Conservation (phyloP, 2,888 invertebrate species). For the Cheilosia vernalis region DNA sequence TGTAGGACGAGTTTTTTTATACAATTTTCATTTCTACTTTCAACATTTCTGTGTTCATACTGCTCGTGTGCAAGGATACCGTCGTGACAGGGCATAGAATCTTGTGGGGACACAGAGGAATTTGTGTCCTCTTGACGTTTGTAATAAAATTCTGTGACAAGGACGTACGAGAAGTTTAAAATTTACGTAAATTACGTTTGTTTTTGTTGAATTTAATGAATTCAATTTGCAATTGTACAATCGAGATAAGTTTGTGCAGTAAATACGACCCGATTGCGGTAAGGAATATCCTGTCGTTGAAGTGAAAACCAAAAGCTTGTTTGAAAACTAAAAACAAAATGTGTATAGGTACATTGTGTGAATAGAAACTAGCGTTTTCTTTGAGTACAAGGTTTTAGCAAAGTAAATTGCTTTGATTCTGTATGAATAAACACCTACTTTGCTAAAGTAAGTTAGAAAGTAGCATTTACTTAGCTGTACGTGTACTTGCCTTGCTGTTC, state of each 20-base stretch:
- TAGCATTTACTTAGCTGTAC: too few species aligned
- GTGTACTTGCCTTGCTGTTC: too few species aligned
- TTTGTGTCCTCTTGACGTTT: slow-evolving; percentile 2
- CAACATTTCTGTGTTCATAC: not conserved
- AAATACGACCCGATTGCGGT: not conserved
- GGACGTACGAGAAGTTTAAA: slow-evolving; percentile 15
- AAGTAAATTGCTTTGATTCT: too few species aligned
- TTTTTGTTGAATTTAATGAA: slow-evolving; percentile 20
- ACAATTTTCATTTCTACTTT: slow-evolving; percentile 8
- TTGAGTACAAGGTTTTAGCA: too few species aligned
- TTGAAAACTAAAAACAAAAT: too few species aligned
- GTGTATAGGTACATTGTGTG: too few species aligned
- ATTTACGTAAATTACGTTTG: slow-evolving; percentile 14
- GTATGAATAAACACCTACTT: too few species aligned
- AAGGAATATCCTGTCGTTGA: too few species aligned
- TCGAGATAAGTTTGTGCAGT: not conserved
- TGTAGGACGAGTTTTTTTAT: slow-evolving; percentile 3
- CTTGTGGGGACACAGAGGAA: not conserved
- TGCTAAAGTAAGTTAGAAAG: too few species aligned
- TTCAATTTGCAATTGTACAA: slow-evolving; percentile 5
- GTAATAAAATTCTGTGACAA: slow-evolving; percentile 5
- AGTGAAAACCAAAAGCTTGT: too few species aligned
- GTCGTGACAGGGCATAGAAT: not conserved
- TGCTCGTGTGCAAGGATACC: slow-evolving; percentile 22
- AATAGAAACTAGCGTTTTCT: too few species aligned